Evolutionary conservation across 53 echinoderm and acorn worm species (phyloP), one percentile per base, ranked within the genome.

Genomic region (Paelopatides confundens): DNA sequence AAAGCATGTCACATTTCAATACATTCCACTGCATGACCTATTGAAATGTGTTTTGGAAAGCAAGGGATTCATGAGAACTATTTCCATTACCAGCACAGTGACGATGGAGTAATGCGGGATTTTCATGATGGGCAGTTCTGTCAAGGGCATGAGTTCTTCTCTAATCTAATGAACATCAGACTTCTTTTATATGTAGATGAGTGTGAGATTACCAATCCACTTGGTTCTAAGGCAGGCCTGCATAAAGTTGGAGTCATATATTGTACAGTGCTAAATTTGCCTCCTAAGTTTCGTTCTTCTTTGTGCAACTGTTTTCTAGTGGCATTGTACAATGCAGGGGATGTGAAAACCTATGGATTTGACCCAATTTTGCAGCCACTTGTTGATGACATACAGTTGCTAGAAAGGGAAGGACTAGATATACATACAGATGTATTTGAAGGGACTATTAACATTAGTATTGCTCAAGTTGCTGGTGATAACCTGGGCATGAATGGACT

Each of bases 61-160:
- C 40, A 77, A 85, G 37, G 84, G 88, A n/a, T 53, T 88, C 1
- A 37, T 81, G 81, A 43, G 77, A 5, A 65, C 69, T 38, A 27
- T 63, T n/a, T 21, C 32, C 67, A 91, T 52, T 81, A 90, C 34
- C 23, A 24, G 33, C 81, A 66, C 23, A 91, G 88, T 58, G 37
- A 83, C 65, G 92, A 91, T 85, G 65, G 62, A 1, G 28, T 88
- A 4, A 8, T 88, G 39, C 27, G 70, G 28, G 89, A 85, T 38
- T 90, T 90, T 30, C 63, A 76, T 64, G 90, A 90, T 90, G 90
- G 86, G 1, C 8, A 71, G 23, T 87, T 62, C 34, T 91, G 87
- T 30, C 65, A 82, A 36, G 30, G n/a, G 2, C 35, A 81, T 62
- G 3, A 54, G 3, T 85, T 90, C 18, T 90, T 85, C 2, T 90